phyloP scores from a whole-genome alignment of 2,888 invertebrate species.

The Xestia rhomboidea region DNA sequence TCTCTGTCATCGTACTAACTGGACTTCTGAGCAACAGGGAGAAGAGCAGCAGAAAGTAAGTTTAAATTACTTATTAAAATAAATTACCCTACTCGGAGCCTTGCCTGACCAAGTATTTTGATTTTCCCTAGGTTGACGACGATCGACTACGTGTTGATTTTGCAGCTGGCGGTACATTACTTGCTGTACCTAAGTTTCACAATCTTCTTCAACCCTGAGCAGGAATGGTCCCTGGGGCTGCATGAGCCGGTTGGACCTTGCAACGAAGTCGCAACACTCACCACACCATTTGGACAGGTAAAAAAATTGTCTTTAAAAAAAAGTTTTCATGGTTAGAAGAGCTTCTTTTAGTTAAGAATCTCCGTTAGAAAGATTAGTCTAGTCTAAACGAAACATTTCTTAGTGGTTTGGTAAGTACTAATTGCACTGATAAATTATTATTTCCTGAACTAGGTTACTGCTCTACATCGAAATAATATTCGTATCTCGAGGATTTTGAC shows the following conservation, averaged over 20 bases:
- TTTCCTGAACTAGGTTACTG: not conserved
- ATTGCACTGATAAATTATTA: not conserved
- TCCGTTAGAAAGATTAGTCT: not conserved
- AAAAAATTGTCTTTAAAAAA: not conserved
- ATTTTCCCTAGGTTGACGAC: conserved; percentile 72
- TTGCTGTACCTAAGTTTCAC: conserved; percentile 91
- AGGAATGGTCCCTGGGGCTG: conserved; percentile 92
- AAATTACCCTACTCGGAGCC: not conserved
- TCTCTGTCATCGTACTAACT: conserved; percentile 90
- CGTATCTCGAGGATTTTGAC: not conserved
- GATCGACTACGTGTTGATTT: conserved; percentile 84
- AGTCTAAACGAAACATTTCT: not conserved
- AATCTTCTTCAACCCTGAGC: conserved; percentile 92
- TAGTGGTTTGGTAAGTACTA: not conserved
- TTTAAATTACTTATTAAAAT: conserved; percentile 7
- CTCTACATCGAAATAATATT: not conserved
- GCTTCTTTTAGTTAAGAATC: not conserved
- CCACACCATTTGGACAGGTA: conserved; percentile 93
- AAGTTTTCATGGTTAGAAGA: not conserved
- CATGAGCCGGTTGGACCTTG: conserved; percentile 95
- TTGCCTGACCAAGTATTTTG: not conserved
- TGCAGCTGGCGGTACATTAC: conserved; percentile 92
- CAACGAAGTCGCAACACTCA: conserved; percentile 90
- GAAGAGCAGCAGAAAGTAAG: conserved; percentile 77
- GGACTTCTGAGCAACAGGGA: conserved; percentile 89